Evolutionary conservation across 2,888 invertebrate species (phyloP).

Genomic region (Tetropium fuscum): DNA sequence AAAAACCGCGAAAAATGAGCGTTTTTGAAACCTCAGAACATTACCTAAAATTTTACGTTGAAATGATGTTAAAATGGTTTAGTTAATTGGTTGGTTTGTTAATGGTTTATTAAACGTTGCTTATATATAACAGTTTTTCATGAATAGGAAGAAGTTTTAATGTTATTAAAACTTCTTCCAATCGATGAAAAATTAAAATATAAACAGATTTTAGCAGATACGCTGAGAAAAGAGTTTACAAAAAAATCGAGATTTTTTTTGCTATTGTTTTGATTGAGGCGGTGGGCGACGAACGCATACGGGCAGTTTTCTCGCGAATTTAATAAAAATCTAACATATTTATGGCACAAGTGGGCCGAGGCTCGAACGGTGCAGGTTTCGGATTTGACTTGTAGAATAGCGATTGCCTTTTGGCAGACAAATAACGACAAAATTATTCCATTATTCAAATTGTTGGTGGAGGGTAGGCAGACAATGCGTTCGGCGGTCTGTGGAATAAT

Average conservation of each 20-base stretch:
- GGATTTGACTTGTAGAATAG: slow-evolving; percentile 54
- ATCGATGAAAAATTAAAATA: too few species aligned
- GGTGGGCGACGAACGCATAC: slow-evolving; percentile 17
- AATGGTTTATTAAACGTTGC: too few species aligned
- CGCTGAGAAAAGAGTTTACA: not conserved
- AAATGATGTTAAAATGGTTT: too few species aligned
- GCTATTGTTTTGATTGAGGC: slow-evolving; percentile 28
- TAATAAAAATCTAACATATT: slow-evolving; percentile 43
- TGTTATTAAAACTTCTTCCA: too few species aligned
- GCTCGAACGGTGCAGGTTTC: slow-evolving; percentile 37
- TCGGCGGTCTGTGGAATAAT: slow-evolving; percentile 56
- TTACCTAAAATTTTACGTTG: too few species aligned
- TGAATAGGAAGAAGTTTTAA: too few species aligned
- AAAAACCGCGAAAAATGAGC: too few species aligned
- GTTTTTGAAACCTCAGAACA: too few species aligned
- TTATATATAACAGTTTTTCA: too few species aligned
- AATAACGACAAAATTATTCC: slow-evolving; percentile 61
- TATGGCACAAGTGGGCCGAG: slow-evolving; percentile 37
- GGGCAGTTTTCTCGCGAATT: slow-evolving; percentile 37
- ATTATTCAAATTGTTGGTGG: slow-evolving; percentile 60
- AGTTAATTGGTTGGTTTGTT: too few species aligned
- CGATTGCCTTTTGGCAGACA: slow-evolving; percentile 57
- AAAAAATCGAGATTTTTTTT: slow-evolving; percentile 14
- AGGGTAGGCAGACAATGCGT: slow-evolving; percentile 50
- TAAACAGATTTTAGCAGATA: too few species aligned